A percentile compares a stretch with the other conserved stretches of the same genome.
phyloP scores from a whole-genome alignment of 2,888 invertebrate species.

The Latheticus oryzae region DNA sequence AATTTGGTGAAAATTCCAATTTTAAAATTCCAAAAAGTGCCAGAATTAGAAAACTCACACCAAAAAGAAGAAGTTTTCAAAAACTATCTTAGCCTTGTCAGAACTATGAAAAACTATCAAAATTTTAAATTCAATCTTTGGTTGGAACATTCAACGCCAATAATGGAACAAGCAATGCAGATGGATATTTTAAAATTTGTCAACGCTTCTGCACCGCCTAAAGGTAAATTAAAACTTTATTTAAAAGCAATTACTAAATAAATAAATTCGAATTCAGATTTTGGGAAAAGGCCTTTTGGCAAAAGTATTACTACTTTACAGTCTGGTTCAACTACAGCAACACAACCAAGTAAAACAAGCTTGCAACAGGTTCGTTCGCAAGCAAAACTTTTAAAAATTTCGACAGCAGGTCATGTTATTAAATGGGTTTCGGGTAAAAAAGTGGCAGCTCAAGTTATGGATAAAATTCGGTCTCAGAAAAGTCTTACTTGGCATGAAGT shows the following conservation, averaged over 20 bases:
- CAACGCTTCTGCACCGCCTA: constrained; percentile 50
- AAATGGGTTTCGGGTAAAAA: constrained; percentile 41
- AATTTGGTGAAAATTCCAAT: constrained; percentile 84
- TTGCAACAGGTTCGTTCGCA: constrained; percentile 20
- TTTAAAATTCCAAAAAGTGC: constrained; percentile 80
- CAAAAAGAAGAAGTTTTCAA: constrained; percentile 80
- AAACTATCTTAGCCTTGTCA: constrained; percentile 82
- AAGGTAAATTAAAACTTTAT: constrained; percentile 20
- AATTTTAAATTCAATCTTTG: constrained; percentile 79
- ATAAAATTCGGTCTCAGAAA: constrained; percentile 55
- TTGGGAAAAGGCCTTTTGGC: not conserved
- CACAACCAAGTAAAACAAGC: constrained; percentile 16
- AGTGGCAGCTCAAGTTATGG: constrained; percentile 51
- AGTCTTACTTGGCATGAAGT: constrained; percentile 76
- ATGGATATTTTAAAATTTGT: constrained; percentile 74
- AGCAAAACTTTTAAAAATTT: constrained; percentile 18
- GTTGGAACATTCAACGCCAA: constrained; percentile 72
- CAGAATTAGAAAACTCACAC: constrained; percentile 79
- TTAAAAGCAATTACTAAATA: constrained; percentile 16
- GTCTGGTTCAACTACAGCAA: not conserved
- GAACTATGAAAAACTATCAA: constrained; percentile 81
- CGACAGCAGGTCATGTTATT: constrained; percentile 27
- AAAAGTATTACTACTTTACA: constrained; percentile 19
- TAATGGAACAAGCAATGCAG: constrained; percentile 77
- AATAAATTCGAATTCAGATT: not conserved